Conservation (phyloP, 2,888 invertebrate genomes). For the Volucella zonaria region DNA sequence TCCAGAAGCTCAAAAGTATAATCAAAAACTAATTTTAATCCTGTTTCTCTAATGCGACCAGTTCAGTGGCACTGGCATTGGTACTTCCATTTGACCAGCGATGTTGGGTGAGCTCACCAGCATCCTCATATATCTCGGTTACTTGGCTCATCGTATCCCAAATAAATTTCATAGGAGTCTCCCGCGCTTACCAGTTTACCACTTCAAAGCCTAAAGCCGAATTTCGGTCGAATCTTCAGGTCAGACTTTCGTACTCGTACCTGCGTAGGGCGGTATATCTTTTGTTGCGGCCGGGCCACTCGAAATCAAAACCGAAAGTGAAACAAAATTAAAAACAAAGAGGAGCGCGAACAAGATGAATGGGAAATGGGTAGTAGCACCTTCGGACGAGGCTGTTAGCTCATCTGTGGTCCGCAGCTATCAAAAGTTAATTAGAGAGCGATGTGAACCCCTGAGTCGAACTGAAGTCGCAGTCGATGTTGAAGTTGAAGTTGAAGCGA, state of each 20-base stretch:
- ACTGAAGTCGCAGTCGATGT: constrained; percentile 5
- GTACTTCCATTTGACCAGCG: background rate
- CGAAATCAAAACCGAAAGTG: constrained; percentile 69
- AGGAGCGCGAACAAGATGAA: constrained; percentile 71
- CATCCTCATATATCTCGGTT: constrained; percentile 41
- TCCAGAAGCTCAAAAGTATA: constrained; percentile 83
- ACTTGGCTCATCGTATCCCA: constrained; percentile 49
- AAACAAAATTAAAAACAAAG: constrained; percentile 73
- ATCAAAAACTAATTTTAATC: constrained; percentile 83
- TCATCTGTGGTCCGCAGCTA: constrained; percentile 70
- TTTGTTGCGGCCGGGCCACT: constrained; percentile 56
- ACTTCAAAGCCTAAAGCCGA: constrained; percentile 69
- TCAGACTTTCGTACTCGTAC: constrained; percentile 17
- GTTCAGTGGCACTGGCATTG: constrained; percentile 10
- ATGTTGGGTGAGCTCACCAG: constrained; percentile 3
- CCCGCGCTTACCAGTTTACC: constrained; percentile 62
- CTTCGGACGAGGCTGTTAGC: constrained; percentile 56
- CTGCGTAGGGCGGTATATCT: constrained; percentile 48
- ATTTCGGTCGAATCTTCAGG: constrained; percentile 45
- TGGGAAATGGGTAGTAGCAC: constrained; percentile 69
- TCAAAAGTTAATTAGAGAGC: constrained; percentile 72
- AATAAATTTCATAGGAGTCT: constrained; percentile 51
- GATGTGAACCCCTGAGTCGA: constrained; percentile 53
- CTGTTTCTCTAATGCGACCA: constrained; percentile 77
- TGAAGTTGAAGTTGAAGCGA: background rate